These are phyloP conservation scores for Drosophila bocqueti DNA, from an alignment of 1,140 invertebrate genomes.

Conservation along the genomic window DNA sequence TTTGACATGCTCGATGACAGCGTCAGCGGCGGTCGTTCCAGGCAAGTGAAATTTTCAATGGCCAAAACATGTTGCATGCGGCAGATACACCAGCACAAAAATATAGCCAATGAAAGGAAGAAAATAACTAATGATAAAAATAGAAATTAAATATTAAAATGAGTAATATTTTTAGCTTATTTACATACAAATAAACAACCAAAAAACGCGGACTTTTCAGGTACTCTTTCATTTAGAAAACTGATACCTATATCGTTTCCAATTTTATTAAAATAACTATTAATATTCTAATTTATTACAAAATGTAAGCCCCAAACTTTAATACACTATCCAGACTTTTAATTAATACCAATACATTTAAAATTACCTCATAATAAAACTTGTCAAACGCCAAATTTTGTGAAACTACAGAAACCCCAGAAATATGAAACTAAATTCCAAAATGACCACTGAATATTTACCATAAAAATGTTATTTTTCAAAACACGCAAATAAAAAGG, in stretches of 20 bases:
- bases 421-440: not conserved
- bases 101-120: not conserved
- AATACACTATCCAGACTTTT: not conserved
- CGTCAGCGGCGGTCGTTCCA: conserved; percentile 16
- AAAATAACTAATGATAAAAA: too few species aligned
- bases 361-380: not conserved
- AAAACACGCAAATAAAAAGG: not conserved
- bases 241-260: too few species aligned
- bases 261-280: not conserved
- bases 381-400: not conserved
- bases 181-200: too few species aligned
- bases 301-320: not conserved
- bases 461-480: not conserved
- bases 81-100: conserved; percentile 6
- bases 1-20: conserved; percentile 84
- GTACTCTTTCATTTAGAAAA: too few species aligned
- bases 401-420: too few species aligned
- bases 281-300: not conserved
- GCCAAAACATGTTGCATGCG: conserved; percentile 46
- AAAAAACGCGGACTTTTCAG: too few species aligned
- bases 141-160: too few species aligned
- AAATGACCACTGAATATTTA: not conserved
- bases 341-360: not conserved
- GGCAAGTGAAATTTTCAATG: conserved; percentile 39
- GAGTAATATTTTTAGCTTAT: too few species aligned